Percentiles rank a stretch among this genome's conserved stretches.
Conservation (phyloP, 2,888 invertebrate species). For the Aphidoletes aphidimyza region DNA sequence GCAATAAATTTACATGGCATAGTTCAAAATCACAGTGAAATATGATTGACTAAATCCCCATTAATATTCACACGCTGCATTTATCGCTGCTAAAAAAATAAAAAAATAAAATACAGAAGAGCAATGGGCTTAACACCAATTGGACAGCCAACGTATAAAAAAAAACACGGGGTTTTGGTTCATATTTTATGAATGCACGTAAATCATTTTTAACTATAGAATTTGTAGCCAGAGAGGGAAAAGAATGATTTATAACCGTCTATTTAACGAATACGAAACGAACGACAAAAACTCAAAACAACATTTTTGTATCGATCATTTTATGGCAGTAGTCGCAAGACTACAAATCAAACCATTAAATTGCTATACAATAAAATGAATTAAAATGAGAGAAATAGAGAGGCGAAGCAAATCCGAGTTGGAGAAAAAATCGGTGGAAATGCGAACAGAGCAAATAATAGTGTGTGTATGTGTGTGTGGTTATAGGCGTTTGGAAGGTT, state of each 20-base stretch:
- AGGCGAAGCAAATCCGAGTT: too few species aligned
- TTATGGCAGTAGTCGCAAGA: neutral
- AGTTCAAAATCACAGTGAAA: neutral
- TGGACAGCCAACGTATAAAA: neutral
- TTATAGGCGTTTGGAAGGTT: neutral
- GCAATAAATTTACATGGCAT: neutral
- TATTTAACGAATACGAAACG: neutral
- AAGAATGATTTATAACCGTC: neutral
- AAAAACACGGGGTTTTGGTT: neutral
- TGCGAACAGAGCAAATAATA: too few species aligned
- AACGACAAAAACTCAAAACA: neutral
- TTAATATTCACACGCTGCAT: slow-evolving; percentile 31
- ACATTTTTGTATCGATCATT: slow-evolving; percentile 13
- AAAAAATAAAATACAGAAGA: neutral
- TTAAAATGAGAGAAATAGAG: neutral
- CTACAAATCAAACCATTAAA: slow-evolving; percentile 1
- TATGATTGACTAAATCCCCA: slow-evolving; percentile 24
- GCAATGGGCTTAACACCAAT: neutral
- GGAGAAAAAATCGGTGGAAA: too few species aligned
- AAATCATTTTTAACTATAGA: neutral
- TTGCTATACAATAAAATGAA: neutral
- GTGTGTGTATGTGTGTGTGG: too few species aligned
- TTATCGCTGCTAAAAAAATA: too few species aligned
- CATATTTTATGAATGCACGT: slow-evolving; percentile 3
- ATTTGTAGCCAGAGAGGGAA: too few species aligned